phyloP scores from a whole-genome alignment of 2,113 vertebrate species.

The Balaeniceps rex region DNA sequence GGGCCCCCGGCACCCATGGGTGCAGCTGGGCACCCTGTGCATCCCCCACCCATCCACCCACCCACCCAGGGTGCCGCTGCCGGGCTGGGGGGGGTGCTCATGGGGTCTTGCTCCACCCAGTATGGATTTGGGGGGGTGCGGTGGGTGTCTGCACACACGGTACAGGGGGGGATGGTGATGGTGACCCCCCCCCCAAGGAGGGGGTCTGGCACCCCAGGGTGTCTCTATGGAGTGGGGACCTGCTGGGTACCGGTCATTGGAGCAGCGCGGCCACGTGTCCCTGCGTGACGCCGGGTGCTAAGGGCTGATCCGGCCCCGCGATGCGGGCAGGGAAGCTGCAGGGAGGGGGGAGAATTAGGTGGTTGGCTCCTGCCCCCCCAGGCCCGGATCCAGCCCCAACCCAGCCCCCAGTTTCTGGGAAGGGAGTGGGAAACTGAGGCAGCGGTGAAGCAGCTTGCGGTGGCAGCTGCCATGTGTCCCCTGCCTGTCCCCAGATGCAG shows the following conservation, averaged over 20 bases:
- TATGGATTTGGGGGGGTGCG: fast-evolving
- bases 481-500: neutral
- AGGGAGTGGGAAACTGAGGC: neutral
- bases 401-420: neutral
- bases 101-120: fast-evolving
- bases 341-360: neutral
- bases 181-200: fast-evolving
- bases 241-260: neutral
- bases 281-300: fast-evolving
- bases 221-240: neutral
- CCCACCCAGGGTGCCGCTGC: neutral
- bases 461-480: neutral
- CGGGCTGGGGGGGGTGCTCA: fast-evolving
- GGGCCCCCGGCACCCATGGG: neutral
- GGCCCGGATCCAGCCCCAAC: fast-evolving
- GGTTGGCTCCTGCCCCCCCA: neutral
- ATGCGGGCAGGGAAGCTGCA: fast-evolving
- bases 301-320: neutral
- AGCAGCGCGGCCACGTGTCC: neutral
- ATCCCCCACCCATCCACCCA: too few species aligned
- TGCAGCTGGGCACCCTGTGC: neutral
- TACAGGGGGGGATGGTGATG: fast-evolving
- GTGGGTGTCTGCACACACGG: fast-evolving
- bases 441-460: fast-evolving
- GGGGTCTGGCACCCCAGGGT: neutral